Base-by-base conservation (phyloP, 2,113 vertebrate species). In the Gallinago paraguaiae region DNA sequence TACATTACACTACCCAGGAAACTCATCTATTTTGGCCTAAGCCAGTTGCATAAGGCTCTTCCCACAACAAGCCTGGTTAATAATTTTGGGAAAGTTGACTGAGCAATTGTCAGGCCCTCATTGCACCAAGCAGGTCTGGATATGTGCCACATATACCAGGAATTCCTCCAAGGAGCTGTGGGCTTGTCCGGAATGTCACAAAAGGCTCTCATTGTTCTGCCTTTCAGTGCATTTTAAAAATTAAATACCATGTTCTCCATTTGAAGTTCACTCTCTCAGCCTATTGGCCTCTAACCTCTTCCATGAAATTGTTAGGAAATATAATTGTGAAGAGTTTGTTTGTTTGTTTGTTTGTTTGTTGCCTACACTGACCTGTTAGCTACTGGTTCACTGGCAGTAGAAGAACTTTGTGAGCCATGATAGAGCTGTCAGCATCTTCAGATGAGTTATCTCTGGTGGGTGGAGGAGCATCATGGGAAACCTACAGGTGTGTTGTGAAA, bases 151-250 rank as follows among this genome's bases (percentile, higher is more conserved):
- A 0, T 9, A n/a, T 79, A 81, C 41, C 93, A 74, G 68, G 67
- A 75, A 45, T 48, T 71, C 54, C 85, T 88, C 82, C 45, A 48
- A 84, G 69, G 51, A 78, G 82, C 71, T 79, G 75, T 77, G 82
- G 91, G 37, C 63, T 93, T 65, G 43, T 86, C 80, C 92, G 90
- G 92, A 96, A 86, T 92, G 85, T 70, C 76, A 80, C 92, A 86
- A 72, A 28, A 53, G 17, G 28, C 17, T 13, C 24, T 63, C 30
- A 43, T 82, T 93, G 93, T 91, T 95, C 56, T 71, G 53, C 41
- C 45, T 88, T 69, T 80, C 7, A 17, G 6, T 43, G 75, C 1
- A 27, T 43, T 70, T 91, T 74, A 30, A 70, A 80, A 86, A 80
- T 46, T 24, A 91, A 94, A 80, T 25, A 4, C 35, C 28, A 9